These are phyloP conservation scores for Tipula confusa DNA, from an alignment of 2,888 invertebrate genomes.

Conservation along the genomic window DNA sequence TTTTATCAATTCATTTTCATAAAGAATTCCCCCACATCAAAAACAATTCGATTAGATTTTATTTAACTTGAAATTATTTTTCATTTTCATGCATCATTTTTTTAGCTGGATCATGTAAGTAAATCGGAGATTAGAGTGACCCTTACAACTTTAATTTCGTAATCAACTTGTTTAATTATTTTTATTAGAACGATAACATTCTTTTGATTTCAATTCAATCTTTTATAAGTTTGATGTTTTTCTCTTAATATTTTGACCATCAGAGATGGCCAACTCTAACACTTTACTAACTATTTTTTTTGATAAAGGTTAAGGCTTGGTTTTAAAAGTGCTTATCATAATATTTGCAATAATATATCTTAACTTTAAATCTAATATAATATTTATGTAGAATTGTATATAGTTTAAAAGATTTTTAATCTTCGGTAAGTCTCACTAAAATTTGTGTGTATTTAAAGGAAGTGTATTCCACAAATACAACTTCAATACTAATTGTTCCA, in stretches of 20 bases:
- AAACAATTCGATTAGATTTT: background rate
- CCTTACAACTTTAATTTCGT: background rate
- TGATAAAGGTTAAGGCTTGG: background rate
- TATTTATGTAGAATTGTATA: too few relatives aligned
- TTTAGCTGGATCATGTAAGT: slow-evolving; percentile 25
- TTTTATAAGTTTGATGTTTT: background rate
- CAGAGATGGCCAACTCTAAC: background rate
- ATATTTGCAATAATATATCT: too few relatives aligned
- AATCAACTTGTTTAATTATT: background rate
- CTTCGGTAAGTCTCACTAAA: too few relatives aligned
- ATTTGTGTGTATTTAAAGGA: too few relatives aligned
- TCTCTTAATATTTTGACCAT: background rate
- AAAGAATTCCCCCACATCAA: background rate
- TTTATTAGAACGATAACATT: background rate
- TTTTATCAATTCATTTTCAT: background rate
- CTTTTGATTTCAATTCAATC: background rate
- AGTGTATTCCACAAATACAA: too few relatives aligned
- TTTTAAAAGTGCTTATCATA: background rate
- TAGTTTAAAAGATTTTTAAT: too few relatives aligned
- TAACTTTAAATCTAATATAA: too few relatives aligned
- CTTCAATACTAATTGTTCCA: too few relatives aligned
- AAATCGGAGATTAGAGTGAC: background rate
- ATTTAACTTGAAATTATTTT: slow-evolving; percentile 12
- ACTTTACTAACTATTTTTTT: background rate
- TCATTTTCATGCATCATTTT: slow-evolving; percentile 27